These are phyloP conservation scores for Ptychadena robeensis DNA, from an alignment of 2,797 vertebrate species.

Conservation along the genomic window DNA sequence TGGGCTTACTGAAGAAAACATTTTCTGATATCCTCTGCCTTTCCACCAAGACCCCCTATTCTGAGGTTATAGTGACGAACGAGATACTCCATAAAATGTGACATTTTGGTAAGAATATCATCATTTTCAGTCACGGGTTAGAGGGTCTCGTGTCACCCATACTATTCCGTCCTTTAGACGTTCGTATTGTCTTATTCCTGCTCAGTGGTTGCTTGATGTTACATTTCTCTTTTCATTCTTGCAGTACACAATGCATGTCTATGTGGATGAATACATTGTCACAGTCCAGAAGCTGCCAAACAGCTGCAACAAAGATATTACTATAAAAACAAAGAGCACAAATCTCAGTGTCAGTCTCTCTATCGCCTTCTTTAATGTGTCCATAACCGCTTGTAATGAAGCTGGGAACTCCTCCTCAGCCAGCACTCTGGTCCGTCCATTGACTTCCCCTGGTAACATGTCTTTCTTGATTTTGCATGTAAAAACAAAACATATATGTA, in stretches of 20 bases:
- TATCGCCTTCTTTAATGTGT: conserved; percentile 34
- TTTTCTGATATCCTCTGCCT: no score
- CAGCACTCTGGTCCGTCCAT: not conserved
- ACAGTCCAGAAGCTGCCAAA: conserved; percentile 8
- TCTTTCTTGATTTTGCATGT: not conserved
- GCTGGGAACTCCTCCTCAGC: conserved; percentile 11
- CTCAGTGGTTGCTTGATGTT: not conserved
- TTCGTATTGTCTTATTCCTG: not conserved
- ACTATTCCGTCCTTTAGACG: no score
- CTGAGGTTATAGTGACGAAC: no score
- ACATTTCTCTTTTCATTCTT: not conserved
- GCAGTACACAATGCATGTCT: conserved; percentile 26
- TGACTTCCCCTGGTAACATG: conserved; percentile 22
- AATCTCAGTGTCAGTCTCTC: conserved; percentile 10
- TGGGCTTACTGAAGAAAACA: no score
- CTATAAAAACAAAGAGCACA: not conserved
- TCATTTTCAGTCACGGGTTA: no score
- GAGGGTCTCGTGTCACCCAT: no score
- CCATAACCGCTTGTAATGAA: conserved; percentile 29
- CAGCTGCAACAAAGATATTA: conserved; percentile 4
- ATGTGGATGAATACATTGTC: conserved; percentile 31
- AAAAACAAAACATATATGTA: not conserved
- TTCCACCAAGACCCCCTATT: no score
- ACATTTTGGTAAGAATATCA: no score
- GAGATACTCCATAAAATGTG: no score